Evolutionary conservation across 2,797 vertebrate genomes (phyloP).

Genomic region (Taenioides sp.): DNA sequence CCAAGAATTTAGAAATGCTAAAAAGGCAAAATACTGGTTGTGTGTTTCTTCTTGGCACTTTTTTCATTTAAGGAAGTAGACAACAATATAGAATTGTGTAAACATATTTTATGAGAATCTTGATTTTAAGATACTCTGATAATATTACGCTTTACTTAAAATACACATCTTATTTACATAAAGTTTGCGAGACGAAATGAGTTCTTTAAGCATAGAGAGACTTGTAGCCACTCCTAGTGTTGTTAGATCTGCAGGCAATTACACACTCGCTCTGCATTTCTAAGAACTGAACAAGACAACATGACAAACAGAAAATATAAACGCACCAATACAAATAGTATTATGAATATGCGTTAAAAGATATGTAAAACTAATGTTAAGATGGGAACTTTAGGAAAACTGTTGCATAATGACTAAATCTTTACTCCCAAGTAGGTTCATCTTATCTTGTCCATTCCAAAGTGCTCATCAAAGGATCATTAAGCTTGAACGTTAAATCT

Average conservation of each 20-base stretch:
- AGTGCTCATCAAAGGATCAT: too few species aligned
- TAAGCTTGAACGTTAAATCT: too few species aligned
- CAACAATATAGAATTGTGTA: background rate
- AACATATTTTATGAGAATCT: constrained; percentile 13
- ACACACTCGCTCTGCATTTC: constrained; percentile 83
- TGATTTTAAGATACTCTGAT: background rate
- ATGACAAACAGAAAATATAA: constrained; percentile 15
- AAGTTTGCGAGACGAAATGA: constrained; percentile 8
- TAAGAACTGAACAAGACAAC: constrained; percentile 86
- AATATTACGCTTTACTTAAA: background rate
- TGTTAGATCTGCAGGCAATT: constrained; percentile 71
- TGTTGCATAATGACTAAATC: too few species aligned
- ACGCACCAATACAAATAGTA: too few species aligned
- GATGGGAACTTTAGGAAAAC: too few species aligned
- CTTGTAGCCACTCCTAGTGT: constrained; percentile 72
- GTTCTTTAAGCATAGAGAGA: constrained; percentile 74
- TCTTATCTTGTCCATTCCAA: too few species aligned
- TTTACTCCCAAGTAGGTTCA: too few species aligned
- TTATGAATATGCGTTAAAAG: too few species aligned
- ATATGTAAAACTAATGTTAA: too few species aligned
- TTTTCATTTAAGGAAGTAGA: background rate
- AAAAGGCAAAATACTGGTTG: too few species aligned
- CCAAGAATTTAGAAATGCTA: too few species aligned
- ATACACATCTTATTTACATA: constrained; percentile 12
- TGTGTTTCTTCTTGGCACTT: too few species aligned